Base-by-base conservation (phyloP, 2,888 invertebrate genomes). In the Melanotus villosus region DNA sequence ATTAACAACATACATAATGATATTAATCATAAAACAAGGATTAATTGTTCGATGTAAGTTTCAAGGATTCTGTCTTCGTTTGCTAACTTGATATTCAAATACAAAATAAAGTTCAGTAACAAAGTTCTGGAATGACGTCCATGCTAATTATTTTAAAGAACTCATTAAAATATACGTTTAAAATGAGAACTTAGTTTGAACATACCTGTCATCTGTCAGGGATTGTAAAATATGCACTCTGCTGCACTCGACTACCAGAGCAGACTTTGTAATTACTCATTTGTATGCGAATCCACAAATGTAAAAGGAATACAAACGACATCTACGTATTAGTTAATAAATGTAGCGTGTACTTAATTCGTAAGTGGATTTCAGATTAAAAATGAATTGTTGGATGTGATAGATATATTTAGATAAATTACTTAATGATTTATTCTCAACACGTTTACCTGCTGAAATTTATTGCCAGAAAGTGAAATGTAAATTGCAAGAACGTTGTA, bases 221-320 rank as follows among this genome's bases (percentile, higher is more conserved):
- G 54, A 21, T 23, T 6, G 36, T 52, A 54, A 63, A 63, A 54
- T 63, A 52, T 63, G 63, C 54, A 63, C 36, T 41, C 36, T 50
- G 52, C 38, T 54, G 63, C 38, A 52, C 19, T 18, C 14, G 63
- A 52, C 63, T 63, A 52, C 47, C 34, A 60, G 34, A 32, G 47
- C 34, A 47, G 47, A 60, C 47, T 60, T 47, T 14, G 60, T 63
- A 71, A 71, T 71, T 67, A 71, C 47, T 71, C 58, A 71, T 71
- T 71, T 71, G 63, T 70, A 70, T 70, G 70, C 70, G 66, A 43
- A 59, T 59, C 59, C 59, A 59, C 59, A 59, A 59, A 41, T 59
- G 41, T 59, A 59, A 59, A 58, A 59, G 43, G 43, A 59, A 59
- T 43, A 59, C 45, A 43, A 43, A 30, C 30, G 43, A 59, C 59